A percentile compares a stretch with the other conserved stretches of the same genome.
Conservation (phyloP, 2,113 vertebrate species). For the Pholis gunnellus region DNA sequence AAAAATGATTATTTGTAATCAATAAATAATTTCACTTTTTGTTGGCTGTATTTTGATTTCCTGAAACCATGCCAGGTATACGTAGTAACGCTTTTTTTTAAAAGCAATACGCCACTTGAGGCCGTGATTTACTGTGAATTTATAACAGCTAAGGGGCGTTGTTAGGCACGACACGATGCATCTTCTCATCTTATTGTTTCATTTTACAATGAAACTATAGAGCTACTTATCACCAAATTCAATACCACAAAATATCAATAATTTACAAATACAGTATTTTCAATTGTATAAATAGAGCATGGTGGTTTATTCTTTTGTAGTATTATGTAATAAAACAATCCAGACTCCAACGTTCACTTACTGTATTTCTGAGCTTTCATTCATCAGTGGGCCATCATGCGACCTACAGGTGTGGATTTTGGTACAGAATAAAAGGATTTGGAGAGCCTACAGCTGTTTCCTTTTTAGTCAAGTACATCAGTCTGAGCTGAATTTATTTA, state of each 20-base stretch:
- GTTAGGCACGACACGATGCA: background rate
- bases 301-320: background rate
- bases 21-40: background rate
- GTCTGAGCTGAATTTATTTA: background rate
- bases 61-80: background rate
- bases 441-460: constrained; percentile 48
- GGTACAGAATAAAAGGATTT: constrained; percentile 19
- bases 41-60: background rate
- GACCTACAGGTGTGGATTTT: background rate
- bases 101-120: background rate
- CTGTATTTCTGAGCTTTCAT: background rate
- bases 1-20: background rate
- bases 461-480: constrained; percentile 10
- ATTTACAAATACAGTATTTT: background rate
- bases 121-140: background rate
- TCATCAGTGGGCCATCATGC: background rate
- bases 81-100: background rate
- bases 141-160: background rate
- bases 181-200: background rate
- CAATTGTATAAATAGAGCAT: background rate
- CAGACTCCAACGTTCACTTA: background rate
- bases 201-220: background rate
- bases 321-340: background rate
- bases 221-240: background rate
- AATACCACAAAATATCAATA: background rate